These are phyloP conservation scores for Sturnira hondurensis DNA, from an alignment of 2,113 vertebrate species.

Conservation along the genomic window DNA sequence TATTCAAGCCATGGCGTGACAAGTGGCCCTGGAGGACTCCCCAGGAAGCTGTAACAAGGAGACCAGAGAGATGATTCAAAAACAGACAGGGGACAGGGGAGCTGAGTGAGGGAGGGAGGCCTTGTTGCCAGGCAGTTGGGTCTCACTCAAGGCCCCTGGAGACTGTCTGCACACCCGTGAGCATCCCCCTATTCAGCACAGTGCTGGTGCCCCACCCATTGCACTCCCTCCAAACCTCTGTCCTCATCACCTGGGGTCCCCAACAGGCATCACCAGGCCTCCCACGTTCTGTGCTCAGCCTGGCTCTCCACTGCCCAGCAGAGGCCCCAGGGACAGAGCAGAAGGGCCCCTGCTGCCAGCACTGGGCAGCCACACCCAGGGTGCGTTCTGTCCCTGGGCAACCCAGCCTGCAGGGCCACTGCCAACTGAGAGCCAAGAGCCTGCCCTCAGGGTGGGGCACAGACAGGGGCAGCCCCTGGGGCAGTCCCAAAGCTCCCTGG, in stretches of 20 bases:
- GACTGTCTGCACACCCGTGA: slow-evolving; percentile 43
- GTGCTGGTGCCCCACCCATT: neutral
- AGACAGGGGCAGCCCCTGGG: neutral
- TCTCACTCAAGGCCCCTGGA: neutral
- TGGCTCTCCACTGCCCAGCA: neutral
- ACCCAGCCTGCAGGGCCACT: neutral
- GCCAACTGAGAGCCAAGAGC: neutral
- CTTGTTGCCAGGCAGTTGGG: slow-evolving; percentile 54
- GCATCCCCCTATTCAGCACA: slow-evolving; percentile 8
- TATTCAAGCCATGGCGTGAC: neutral
- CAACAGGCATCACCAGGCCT: neutral
- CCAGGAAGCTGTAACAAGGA: neutral
- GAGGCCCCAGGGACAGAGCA: neutral
- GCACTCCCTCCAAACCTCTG: neutral
- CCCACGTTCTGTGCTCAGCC: neutral
- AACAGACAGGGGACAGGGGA: neutral
- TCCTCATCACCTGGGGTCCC: neutral
- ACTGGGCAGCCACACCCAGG: too few relatives aligned
- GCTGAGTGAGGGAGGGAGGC: neutral
- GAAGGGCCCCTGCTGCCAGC: neutral
- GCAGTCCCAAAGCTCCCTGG: neutral
- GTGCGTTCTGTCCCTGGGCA: too few relatives aligned
- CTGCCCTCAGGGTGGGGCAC: neutral
- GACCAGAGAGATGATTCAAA: neutral
- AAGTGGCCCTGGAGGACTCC: neutral